phyloP scores from a whole-genome alignment of 2,113 vertebrate genomes.

The Tragulus kanchil region DNA sequence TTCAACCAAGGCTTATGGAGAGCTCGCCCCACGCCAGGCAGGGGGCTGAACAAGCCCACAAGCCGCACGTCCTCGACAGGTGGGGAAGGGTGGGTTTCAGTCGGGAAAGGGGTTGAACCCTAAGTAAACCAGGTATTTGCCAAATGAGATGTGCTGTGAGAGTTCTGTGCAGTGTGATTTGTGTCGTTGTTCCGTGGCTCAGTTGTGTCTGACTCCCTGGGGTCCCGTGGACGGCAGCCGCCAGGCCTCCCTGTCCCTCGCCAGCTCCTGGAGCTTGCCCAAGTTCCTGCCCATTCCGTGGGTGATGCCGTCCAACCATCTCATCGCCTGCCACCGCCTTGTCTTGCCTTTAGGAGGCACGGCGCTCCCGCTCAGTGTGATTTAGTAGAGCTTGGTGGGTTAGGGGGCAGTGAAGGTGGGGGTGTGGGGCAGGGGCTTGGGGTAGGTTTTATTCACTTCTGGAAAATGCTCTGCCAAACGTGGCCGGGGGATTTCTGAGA shows the following conservation, averaged over 20 bases:
- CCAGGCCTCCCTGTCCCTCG: not conserved
- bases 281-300: not conserved
- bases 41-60: not conserved
- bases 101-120: not conserved
- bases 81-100: not conserved
- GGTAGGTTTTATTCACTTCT: not conserved
- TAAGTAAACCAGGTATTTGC: not conserved
- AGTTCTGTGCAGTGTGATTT: too few species aligned
- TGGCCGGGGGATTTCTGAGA: not conserved
- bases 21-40: not conserved
- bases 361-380: not conserved
- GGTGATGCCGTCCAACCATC: not conserved
- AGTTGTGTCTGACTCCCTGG: not conserved
- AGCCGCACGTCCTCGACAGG: not conserved
- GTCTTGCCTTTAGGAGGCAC: not conserved
- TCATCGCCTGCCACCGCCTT: not conserved
- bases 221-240: not conserved
- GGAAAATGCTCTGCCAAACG: not conserved
- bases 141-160: not conserved
- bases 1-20: not conserved
- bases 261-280: not conserved
- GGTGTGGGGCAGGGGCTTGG: too few species aligned
- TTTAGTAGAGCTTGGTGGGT: not conserved
- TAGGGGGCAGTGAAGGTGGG: not conserved
- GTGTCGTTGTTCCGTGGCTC: not conserved